Conservation (phyloP, 2,113 vertebrate species). For the Anarrhichthys ocellatus region DNA sequence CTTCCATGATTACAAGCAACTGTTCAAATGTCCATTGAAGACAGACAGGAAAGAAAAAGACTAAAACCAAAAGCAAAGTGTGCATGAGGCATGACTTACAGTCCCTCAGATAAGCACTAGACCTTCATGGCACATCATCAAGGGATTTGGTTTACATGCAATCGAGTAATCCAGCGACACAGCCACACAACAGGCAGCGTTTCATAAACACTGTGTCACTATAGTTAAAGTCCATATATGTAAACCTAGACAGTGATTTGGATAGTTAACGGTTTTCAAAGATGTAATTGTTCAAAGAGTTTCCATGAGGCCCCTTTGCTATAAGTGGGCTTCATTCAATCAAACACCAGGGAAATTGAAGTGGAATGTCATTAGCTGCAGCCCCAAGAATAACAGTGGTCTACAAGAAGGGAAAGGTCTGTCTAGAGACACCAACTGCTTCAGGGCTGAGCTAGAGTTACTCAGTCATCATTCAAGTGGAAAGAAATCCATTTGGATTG, state of each 20-base stretch:
- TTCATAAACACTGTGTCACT: slow-evolving; percentile 42
- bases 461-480: slow-evolving; percentile 54
- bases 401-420: slow-evolving; percentile 14
- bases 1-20: slow-evolving; percentile 29
- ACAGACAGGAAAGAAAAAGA: slow-evolving; percentile 31
- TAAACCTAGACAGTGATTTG: slow-evolving; percentile 36
- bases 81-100: slow-evolving; percentile 56
- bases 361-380: slow-evolving; percentile 46
- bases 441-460: slow-evolving; percentile 51
- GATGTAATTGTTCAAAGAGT: slow-evolving; percentile 9
- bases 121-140: slow-evolving; percentile 54
- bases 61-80: slow-evolving; percentile 39
- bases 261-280: background rate
- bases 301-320: slow-evolving; percentile 26
- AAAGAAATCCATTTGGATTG: slow-evolving; percentile 57
- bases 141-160: slow-evolving; percentile 61
- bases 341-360: slow-evolving; percentile 28
- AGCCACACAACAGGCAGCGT: slow-evolving; percentile 28
- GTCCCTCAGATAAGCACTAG: slow-evolving; percentile 33
- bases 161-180: slow-evolving; percentile 61
- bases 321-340: slow-evolving; percentile 41
- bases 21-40: slow-evolving; percentile 36
- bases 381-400: slow-evolving; percentile 34
- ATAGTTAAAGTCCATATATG: slow-evolving; percentile 32
- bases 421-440: slow-evolving; percentile 32